These are phyloP conservation scores for Alosa alosa DNA, from an alignment of 2,113 vertebrate species.

Conservation along the genomic window DNA sequence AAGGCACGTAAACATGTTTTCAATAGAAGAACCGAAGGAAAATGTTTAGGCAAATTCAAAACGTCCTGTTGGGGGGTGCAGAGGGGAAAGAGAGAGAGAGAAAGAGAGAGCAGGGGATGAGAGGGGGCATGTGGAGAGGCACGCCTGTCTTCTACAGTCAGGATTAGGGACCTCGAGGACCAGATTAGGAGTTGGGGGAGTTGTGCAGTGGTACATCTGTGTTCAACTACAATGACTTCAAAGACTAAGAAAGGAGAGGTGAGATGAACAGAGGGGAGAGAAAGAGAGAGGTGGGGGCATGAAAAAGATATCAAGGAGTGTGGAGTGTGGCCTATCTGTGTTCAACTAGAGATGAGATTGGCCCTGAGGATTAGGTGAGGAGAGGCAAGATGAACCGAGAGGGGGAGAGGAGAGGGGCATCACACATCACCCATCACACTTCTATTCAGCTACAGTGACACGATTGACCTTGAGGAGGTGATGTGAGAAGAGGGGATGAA, in stretches of 20 bases:
- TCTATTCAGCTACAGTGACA: no score
- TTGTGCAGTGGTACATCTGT: no score
- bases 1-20: neutral
- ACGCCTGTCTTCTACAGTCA: neutral
- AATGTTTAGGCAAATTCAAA: neutral
- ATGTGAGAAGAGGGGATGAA: neutral
- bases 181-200: neutral
- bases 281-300: no score
- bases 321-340: constrained; percentile 72
- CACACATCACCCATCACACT: no score
- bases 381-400: neutral
- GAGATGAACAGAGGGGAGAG: no score
- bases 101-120: neutral
- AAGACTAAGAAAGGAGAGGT: no score
- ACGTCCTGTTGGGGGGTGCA: neutral
- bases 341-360: constrained; percentile 63
- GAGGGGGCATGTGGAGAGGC: neutral
- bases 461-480: no score
- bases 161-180: no score
- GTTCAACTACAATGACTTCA: no score
- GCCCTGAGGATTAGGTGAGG: neutral
- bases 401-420: no score
- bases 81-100: neutral
- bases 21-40: neutral
- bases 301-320: no score